Conservation (phyloP, 2,113 vertebrate genomes). For the Aspiorhynchus laticeps region DNA sequence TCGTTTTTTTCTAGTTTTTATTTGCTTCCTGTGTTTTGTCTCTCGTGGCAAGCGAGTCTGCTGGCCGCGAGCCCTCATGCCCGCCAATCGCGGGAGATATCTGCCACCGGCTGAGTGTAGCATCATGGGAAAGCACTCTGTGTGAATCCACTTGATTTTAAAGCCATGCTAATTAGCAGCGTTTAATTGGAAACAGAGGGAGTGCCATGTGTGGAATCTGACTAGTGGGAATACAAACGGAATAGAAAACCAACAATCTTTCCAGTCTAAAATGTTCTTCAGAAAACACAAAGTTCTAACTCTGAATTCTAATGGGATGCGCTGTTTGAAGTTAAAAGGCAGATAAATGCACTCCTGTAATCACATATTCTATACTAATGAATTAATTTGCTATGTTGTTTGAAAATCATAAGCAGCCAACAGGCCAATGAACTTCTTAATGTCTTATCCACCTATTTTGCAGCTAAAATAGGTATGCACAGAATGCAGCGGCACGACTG, state of each 20-base stretch:
- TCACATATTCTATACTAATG: not conserved
- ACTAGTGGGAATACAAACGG: conserved; percentile 15
- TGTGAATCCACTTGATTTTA: conserved; percentile 17
- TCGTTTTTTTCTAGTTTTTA: too few species aligned
- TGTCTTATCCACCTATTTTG: not conserved
- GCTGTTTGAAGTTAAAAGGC: not conserved
- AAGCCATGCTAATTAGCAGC: conserved; percentile 31
- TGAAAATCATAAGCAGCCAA: not conserved
- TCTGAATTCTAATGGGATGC: not conserved
- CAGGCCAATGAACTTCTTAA: not conserved
- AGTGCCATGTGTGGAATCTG: conserved; percentile 16
- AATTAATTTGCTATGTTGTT: not conserved
- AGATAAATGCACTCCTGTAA: not conserved
- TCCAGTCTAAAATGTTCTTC: not conserved
- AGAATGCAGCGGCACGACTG: too few species aligned
- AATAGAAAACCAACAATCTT: conserved; percentile 3
- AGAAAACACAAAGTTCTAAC: not conserved
- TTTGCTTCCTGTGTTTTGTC: too few species aligned
- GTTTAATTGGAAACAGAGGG: conserved; percentile 24
- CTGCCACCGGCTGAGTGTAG: too few species aligned
- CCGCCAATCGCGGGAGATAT: too few species aligned
- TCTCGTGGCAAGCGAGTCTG: too few species aligned
- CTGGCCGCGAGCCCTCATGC: too few species aligned
- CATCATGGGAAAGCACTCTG: not conserved
- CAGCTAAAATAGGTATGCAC: too few species aligned